phyloP scores from a whole-genome alignment of 2,888 invertebrate species.

The Melanostoma mellinum region DNA sequence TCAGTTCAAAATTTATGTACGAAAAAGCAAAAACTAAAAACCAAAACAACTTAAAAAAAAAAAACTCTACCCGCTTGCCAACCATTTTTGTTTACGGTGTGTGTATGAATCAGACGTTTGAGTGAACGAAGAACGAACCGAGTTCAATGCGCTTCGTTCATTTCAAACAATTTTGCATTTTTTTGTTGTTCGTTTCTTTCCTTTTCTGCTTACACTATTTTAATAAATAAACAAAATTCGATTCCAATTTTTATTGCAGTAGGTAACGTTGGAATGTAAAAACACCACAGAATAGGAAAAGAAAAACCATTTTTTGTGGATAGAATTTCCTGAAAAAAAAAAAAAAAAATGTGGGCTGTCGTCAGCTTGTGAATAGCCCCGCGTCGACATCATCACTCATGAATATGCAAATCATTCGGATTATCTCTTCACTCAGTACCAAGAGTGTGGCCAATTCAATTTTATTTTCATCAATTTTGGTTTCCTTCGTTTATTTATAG shows the following conservation, averaged over 20 bases:
- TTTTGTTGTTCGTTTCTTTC: not conserved
- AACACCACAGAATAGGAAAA: slow-evolving; percentile 1
- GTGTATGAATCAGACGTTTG: slow-evolving; percentile 56
- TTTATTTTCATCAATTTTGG: not conserved
- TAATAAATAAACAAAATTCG: slow-evolving; percentile 12
- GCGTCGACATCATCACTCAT: slow-evolving; percentile 43
- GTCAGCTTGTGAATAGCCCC: slow-evolving; percentile 51
- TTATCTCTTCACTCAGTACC: slow-evolving; percentile 4
- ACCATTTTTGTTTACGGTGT: slow-evolving; percentile 22
- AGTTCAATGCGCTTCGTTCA: slow-evolving; percentile 57
- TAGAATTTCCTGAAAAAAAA: slow-evolving; percentile 28
- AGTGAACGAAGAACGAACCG: slow-evolving; percentile 21
- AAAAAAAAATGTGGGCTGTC: slow-evolving; percentile 9
- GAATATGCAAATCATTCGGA: slow-evolving; percentile 64
- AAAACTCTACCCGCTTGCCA: slow-evolving; percentile 7
- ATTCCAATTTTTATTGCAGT: slow-evolving; percentile 19
- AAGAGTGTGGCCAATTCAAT: slow-evolving; percentile 25
- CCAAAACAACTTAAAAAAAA: not conserved
- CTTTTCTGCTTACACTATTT: slow-evolving; percentile 2
- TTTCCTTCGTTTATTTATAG: slow-evolving; percentile 1
- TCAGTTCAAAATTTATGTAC: slow-evolving; percentile 24
- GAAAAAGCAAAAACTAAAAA: slow-evolving; percentile 7
- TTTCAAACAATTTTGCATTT: slow-evolving; percentile 13
- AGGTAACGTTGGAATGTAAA: slow-evolving; percentile 26
- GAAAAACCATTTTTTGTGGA: slow-evolving; percentile 21